Base-by-base conservation (phyloP, 2,888 invertebrate genomes). In the Chloroclystis v-ata region DNA sequence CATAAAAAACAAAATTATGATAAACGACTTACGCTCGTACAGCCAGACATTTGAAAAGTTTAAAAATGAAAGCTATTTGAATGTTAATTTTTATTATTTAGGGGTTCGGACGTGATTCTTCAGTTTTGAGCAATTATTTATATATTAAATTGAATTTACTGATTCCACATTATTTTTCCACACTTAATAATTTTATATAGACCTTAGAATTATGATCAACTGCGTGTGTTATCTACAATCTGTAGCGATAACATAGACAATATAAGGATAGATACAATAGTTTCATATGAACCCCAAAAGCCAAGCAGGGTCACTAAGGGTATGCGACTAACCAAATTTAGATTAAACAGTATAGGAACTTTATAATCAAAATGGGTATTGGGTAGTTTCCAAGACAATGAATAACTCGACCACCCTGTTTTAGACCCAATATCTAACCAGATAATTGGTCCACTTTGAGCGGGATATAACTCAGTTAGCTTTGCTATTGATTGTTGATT, bases 51-150 rank as follows among this genome's bases (percentile, higher is more conserved):
- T 37, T 38, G 20, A 29, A 42, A 47, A 26, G 29, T 39, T 8
- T 30, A 3, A 44, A 43, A 40, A 37, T 30, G 16, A 29, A 37
- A 20, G 37, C 37, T 37, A 41, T 37, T 47, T 11, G 24, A 29
- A 24, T 33, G 33, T 29, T 41, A 40, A 24, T 46, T 29, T 24
- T 14, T n/a, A n/a, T n/a, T n/a, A n/a, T n/a, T n/a, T n/a, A n/a
- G n/a, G 16, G 29, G 25, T 41, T 25, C 20, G 24, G 25, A 41
- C 35, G 46, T 37, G 40, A 47, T 41, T 29, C 14, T 35, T 5
- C 10, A 35, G 40, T 11, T 26, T 32, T 37, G 38, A 37, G 28
- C n/a, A 38, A 14, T n/a, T n/a, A n/a, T n/a, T n/a, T n/a, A n/a
- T n/a, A n/a, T n/a, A n/a, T n/a, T n/a, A n/a, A n/a, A n/a, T n/a